Base-by-base conservation (phyloP, 2,797 vertebrate genomes). In the Discoglossus pictus region DNA sequence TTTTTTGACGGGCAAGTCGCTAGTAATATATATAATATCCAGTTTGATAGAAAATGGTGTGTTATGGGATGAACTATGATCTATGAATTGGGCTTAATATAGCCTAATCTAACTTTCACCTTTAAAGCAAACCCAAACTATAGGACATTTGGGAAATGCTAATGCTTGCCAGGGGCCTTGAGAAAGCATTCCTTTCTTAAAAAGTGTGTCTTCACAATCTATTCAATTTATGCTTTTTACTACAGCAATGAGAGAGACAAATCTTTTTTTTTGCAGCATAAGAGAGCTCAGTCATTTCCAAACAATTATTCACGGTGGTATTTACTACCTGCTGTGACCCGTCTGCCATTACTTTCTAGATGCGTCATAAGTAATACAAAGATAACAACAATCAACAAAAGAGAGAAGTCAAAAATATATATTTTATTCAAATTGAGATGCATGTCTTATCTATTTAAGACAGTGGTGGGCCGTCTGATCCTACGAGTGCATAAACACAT, bases 51-150 rank as follows among this genome's bases (percentile, higher is more conserved):
- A 43, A 54, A 64, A 43, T 25, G 18, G 55, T 55, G 40, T 38
- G 25, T 35, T 65, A 36, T 51, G 38, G 40, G 39, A 46, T 55
- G 25, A 47, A 35, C 12, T 65, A 55, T 17, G 25, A 47, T 44
- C 12, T 65, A 55, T 17, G 62, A 38, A 2, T 13, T 24, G 15
- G n/a, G 2, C 51, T 65, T 38, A 47, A 17, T 55, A 44, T 65
- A 43, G 40, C 20, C 40, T 52, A 24, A n/a, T 27, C 40, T 52
- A 38, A 25, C 40, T 44, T 42, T 58, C 42, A n/a, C 53, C 39
- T 11, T 6, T 27, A 42, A 18, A 50, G 48, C 39, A 50, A 58
- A 35, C 46, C 27, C 43, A 46, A 66, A 58, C 20, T 21, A 58
- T 66, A 48, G 58, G 20, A 17, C 18, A 36, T 23, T 6, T 9